Evolutionary conservation across 2,113 vertebrate species (phyloP), one percentile per base, ranked within the genome.

Genomic region (Oncorhynchus kisutch): DNA sequence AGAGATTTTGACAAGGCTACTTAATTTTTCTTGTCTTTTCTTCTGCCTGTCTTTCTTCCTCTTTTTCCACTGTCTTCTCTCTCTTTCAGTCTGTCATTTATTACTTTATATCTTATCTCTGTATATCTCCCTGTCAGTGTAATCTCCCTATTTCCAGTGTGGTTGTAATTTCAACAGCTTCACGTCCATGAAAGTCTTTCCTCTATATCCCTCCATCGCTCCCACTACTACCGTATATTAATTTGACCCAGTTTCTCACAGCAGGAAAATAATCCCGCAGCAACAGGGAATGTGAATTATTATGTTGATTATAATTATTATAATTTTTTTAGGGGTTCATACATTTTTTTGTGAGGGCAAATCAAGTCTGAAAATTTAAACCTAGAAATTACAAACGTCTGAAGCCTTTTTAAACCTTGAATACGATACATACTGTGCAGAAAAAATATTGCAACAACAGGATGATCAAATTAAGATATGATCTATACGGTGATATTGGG

Each of bases 211-310:
- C 70, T 71, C 49, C 59, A 62, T 22, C 77, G 78, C 31, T 20
- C 80, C 72, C 72, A 84, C 67, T 76, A 81, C 39, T 6, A 73
- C 73, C 69, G 73, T 72, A 65, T 75, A 74, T 77, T 82, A 77
- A 75, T 74, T 82, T 73, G 14, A 57, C 54, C 54, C 54, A 14
- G 6, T 73, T 71, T 74, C 62, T 67, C 45, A 48, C 25, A 67
- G 25, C 54, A 45, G 39, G 39, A 11, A 45, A 45, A 45, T 45
- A 45, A 45, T 45, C 9, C 39, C 9, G 39, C 2, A 11, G 39
- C 39, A 11, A 45, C 39, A 12, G 39, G 9, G 9, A 45, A 45
- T 45, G 39, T 45, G 39, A 45, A 45, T 45, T 45, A 45, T 45
- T 45, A 45, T 45, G 39, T 45, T 9, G 9, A 11, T 45, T 45